Percentiles rank a stretch among this genome's conserved stretches.
Conservation (phyloP, 2,888 invertebrate genomes). For the Buathra laborator region DNA sequence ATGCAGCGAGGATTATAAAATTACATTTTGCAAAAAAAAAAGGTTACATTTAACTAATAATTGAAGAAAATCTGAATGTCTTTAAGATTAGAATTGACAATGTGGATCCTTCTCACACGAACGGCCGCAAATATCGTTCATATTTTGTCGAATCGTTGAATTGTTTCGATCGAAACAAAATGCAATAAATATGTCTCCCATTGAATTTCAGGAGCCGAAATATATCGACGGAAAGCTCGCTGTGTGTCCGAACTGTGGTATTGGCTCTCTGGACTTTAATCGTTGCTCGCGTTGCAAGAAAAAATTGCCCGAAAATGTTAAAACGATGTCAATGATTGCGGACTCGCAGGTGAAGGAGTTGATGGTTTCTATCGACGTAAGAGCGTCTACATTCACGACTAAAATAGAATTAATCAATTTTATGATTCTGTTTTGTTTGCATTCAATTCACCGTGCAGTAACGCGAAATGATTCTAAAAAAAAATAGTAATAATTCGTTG, state of each 20-base stretch:
- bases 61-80: no score
- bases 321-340: conserved; percentile 84
- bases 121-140: no score
- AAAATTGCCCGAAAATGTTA: conserved; percentile 91
- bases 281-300: conserved; percentile 91
- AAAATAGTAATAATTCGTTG: conserved; percentile 11
- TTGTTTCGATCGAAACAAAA: not conserved
- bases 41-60: not conserved
- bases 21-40: not conserved
- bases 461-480: not conserved
- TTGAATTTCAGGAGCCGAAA: conserved; percentile 85
- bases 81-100: no score
- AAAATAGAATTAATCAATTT: not conserved
- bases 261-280: conserved; percentile 92
- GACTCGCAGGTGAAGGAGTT: conserved; percentile 73
- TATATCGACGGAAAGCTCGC: conserved; percentile 91
- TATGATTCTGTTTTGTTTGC: not conserved
- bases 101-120: no score
- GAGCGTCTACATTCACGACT: conserved; percentile 49
- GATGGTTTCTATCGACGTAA: conserved; percentile 76
- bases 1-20: no score
- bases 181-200: no score
- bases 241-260: conserved; percentile 93
- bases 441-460: not conserved
- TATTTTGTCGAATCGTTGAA: not conserved